Evolutionary conservation across 2,888 invertebrate species (phyloP), one percentile per base, ranked within the genome.

Genomic region (Drosophila kambysellisi): DNA sequence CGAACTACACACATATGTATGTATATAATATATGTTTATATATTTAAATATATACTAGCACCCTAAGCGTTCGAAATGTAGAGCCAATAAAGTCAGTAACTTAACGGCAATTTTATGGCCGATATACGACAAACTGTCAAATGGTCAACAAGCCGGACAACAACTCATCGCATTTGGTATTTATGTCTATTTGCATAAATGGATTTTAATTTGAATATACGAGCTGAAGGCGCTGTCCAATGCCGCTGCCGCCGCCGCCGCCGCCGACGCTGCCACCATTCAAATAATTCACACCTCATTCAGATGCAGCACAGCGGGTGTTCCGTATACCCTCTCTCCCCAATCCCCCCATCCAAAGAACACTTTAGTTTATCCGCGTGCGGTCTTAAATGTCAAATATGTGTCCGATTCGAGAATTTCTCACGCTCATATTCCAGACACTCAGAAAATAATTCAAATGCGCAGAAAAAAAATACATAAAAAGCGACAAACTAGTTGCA

Each of bases 221-320:
- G 82, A 79, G 78, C 66, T 48, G 20, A 54, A 72, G 65, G 71
- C 72, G 71, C 52, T 53, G 48, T 43, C 11, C 51, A 54, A 62
- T 79, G 57, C n/a, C 59, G 43, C 43, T 12, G 60, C 61, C 37
- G 11, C 61, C 37, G 11, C 7, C 56, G 52, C n/a, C 59, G 46
- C 60, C 48, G 25, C n/a, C 29, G 51, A 25, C 15, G 41, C 30
- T 46, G 41, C 29, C 46, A 50, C 50, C 52, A 80, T 74, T 77
- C 83, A 54, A 74, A 89, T 85, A 85, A 85, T 85, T 85, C 90
- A 86, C 85, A 86, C 85, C 90, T 86, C 80, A 76, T 88, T 88
- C 74, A 60, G 69, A 72, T 70, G 75, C 70, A 54, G 17, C 74
- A 25, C 76, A 72, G 74, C 74, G 70, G 79, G 83, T 56, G 56